phyloP scores from a whole-genome alignment of 2,888 invertebrate genomes.

The Ophion obscuratus region DNA sequence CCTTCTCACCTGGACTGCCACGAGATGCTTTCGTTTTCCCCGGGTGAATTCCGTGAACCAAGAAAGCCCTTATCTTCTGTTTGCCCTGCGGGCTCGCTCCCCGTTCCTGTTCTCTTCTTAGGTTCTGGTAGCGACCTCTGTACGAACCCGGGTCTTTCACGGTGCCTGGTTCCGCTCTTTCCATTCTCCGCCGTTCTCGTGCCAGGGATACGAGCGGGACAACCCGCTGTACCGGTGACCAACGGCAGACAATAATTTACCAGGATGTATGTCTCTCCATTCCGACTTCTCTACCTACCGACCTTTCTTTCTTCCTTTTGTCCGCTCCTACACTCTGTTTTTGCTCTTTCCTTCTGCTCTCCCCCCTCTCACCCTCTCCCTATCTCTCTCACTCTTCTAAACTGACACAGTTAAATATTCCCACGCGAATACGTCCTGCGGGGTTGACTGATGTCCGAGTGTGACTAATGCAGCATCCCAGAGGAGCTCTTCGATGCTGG shows the following conservation, averaged over 20 bases:
- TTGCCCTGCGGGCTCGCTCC: slow-evolving; percentile 56
- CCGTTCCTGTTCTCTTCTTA: slow-evolving; percentile 33
- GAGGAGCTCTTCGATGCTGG: slow-evolving; percentile 65
- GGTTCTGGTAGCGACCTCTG: slow-evolving; percentile 11
- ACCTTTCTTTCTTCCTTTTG: slow-evolving; percentile 12
- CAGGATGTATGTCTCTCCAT: slow-evolving; percentile 31
- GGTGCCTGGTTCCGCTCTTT: slow-evolving; percentile 33
- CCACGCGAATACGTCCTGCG: slow-evolving; percentile 77
- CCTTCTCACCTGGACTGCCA: slow-evolving; percentile 30
- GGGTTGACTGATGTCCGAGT: slow-evolving; percentile 77
- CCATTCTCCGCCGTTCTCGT: slow-evolving; percentile 20
- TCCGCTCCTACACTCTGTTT: slow-evolving; percentile 21
- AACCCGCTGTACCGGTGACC: slow-evolving; percentile 61
- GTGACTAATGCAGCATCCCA: slow-evolving; percentile 79
- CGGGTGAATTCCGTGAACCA: slow-evolving; percentile 58
- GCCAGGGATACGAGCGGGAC: slow-evolving; percentile 10
- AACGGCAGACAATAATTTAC: slow-evolving; percentile 67
- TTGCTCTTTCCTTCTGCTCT: slow-evolving; percentile 25
- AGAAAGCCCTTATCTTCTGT: slow-evolving; percentile 62
- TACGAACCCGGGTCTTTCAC: neutral
- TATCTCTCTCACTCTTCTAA: slow-evolving; percentile 23
- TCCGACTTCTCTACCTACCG: slow-evolving; percentile 28
- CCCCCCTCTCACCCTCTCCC: slow-evolving; percentile 23
- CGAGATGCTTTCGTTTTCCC: slow-evolving; percentile 49
- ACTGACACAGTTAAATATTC: slow-evolving; percentile 77